Conservation (phyloP, 2,888 invertebrate species). For the Troides helena region DNA sequence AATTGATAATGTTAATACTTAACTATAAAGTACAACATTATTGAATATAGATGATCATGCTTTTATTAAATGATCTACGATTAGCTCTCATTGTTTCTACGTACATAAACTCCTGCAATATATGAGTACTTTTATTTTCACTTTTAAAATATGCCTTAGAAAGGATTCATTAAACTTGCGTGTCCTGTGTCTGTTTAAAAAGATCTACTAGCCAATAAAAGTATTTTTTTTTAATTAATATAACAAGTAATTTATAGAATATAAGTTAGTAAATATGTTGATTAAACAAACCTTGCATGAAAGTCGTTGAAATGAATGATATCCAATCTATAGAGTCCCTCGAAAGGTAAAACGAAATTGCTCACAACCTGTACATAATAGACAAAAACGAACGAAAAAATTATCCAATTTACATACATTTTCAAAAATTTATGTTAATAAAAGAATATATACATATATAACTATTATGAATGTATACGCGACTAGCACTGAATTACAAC, state of each 20-base stretch:
- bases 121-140: no score
- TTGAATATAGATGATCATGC: no score
- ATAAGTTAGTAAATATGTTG: not conserved
- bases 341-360: slow-evolving; percentile 49
- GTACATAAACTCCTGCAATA: no score
- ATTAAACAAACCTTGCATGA: slow-evolving; percentile 74
- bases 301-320: slow-evolving; percentile 81
- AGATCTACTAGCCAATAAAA: no score
- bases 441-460: not conserved
- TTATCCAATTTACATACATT: slow-evolving; percentile 2
- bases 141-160: no score
- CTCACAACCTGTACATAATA: slow-evolving; percentile 30
- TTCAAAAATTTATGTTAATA: not conserved
- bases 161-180: no score
- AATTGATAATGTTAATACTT: no score
- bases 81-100: no score
- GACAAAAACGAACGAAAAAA: slow-evolving; percentile 12
- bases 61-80: no score
- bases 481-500: not conserved
- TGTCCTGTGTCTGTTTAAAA: no score
- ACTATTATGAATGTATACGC: not conserved
- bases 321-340: slow-evolving; percentile 74
- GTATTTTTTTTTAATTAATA: no score
- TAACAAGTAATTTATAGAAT: not conserved
- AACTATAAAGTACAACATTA: no score